Evolutionary conservation across 2,113 vertebrate species (phyloP).

Genomic region (Pelmatolapia mariae): DNA sequence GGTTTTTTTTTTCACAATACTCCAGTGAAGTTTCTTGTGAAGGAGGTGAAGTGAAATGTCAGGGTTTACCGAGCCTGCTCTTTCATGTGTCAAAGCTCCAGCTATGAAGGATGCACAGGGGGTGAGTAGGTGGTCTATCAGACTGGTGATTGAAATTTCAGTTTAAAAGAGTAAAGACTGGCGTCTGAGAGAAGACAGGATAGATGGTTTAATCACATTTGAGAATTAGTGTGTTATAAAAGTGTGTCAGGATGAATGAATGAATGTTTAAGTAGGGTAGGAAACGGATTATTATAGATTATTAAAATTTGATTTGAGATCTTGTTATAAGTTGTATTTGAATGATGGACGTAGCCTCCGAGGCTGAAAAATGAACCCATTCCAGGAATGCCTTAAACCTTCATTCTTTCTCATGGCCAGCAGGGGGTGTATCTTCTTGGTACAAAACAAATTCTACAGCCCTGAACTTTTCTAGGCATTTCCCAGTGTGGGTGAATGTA

Average conservation of each 20-base stretch:
- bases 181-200: background rate
- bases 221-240: slow-evolving; percentile 6
- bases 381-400: background rate
- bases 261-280: slow-evolving; percentile 36
- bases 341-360: background rate
- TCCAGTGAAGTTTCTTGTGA: slow-evolving; percentile 9
- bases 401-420: background rate
- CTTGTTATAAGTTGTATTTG: background rate
- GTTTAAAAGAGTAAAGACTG: background rate
- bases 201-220: slow-evolving; percentile 26
- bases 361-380: background rate
- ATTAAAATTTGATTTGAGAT: slow-evolving; percentile 8
- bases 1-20: slow-evolving; percentile 20
- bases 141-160: slow-evolving; percentile 8
- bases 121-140: slow-evolving; percentile 30
- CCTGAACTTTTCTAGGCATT: background rate
- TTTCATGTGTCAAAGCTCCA: slow-evolving; percentile 28
- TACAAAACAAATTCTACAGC: background rate
- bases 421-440: background rate
- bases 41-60: slow-evolving; percentile 23
- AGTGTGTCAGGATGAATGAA: slow-evolving; percentile 28
- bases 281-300: slow-evolving; percentile 23
- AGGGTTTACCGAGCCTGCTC: slow-evolving; percentile 19
- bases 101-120: slow-evolving; percentile 2
- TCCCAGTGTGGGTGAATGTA: background rate